Evolutionary conservation across 2,113 vertebrate species (phyloP).

Genomic region (Illadopsis cleaveri): DNA sequence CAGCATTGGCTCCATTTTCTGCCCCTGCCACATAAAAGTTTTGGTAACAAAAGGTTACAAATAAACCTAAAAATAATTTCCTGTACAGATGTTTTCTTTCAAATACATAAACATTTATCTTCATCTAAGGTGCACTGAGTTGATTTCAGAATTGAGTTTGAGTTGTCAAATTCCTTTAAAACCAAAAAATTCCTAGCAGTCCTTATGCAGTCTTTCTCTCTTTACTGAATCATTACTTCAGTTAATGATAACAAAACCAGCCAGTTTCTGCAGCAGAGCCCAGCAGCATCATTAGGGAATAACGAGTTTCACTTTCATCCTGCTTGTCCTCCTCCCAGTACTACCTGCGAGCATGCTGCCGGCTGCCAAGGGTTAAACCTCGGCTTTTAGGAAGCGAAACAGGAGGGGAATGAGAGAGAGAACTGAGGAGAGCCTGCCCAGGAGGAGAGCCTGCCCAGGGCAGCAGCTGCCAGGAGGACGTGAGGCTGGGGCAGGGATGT

Average conservation of each 20-base stretch:
- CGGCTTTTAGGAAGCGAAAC: neutral
- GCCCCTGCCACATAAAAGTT: neutral
- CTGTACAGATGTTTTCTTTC: neutral
- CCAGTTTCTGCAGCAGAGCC: neutral
- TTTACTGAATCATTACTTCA: neutral
- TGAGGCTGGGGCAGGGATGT: neutral
- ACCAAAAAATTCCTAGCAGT: neutral
- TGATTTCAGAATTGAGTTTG: neutral
- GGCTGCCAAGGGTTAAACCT: neutral
- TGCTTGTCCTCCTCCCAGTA: neutral
- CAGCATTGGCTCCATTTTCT: neutral
- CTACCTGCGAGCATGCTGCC: accelerated
- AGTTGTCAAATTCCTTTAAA: neutral
- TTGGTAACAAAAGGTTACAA: conserved; percentile 1
- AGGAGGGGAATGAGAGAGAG: neutral
- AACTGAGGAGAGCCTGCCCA: neutral
- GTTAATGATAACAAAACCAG: neutral
- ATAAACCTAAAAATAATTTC: neutral
- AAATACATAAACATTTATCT: neutral
- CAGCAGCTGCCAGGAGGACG: neutral
- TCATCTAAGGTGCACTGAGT: neutral
- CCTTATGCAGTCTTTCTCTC: neutral
- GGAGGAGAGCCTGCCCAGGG: neutral
- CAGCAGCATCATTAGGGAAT: neutral
- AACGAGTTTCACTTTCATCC: neutral